Evolutionary conservation across 2,888 invertebrate species (phyloP).

Genomic region (Sphecodes monilicornis): DNA sequence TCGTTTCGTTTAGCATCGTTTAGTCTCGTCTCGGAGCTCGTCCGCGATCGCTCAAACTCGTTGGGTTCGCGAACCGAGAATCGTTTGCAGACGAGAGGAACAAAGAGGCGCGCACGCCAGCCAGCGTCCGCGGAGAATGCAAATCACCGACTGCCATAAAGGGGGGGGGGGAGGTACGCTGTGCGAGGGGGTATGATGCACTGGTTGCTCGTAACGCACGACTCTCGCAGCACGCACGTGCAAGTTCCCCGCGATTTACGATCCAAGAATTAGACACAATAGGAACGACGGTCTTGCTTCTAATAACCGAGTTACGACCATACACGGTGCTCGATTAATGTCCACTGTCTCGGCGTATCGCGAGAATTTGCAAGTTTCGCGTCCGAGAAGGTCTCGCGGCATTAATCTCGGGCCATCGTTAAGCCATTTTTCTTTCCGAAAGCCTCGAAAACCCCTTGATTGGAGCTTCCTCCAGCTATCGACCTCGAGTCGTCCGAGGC

Average conservation of each 20-base stretch:
- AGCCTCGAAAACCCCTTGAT: slow-evolving; percentile 26
- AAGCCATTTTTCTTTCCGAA: slow-evolving; percentile 11
- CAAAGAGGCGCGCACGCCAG: slow-evolving; percentile 47
- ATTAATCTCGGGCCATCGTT: slow-evolving; percentile 32
- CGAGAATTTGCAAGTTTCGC: slow-evolving; percentile 48
- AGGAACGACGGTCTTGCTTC: slow-evolving; percentile 64
- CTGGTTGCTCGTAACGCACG: slow-evolving; percentile 64
- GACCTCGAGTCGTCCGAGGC: slow-evolving; percentile 11
- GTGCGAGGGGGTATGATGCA: slow-evolving; percentile 59
- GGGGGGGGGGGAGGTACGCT: slow-evolving; percentile 61
- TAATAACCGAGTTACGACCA: slow-evolving; percentile 64
- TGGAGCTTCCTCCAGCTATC: slow-evolving; percentile 16
- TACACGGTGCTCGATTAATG: slow-evolving; percentile 64
- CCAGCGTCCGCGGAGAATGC: slow-evolving; percentile 60
- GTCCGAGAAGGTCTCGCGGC: slow-evolving; percentile 33
- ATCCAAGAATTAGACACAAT: slow-evolving; percentile 76
- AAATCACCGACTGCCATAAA: slow-evolving; percentile 71
- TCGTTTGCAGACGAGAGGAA: slow-evolving; percentile 60
- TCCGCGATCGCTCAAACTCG: slow-evolving; percentile 32
- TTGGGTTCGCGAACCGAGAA: slow-evolving; percentile 40
- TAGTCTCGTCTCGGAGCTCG: not conserved
- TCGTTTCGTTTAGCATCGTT: too few species aligned
- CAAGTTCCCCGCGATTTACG: slow-evolving; percentile 69
- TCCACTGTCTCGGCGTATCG: slow-evolving; percentile 39
- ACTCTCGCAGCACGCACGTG: slow-evolving; percentile 68